Percentiles rank a stretch among this genome's conserved stretches.
These are phyloP conservation scores for Lissonota sp. DNA, from an alignment of 2,888 invertebrate genomes.

Conservation along the genomic window DNA sequence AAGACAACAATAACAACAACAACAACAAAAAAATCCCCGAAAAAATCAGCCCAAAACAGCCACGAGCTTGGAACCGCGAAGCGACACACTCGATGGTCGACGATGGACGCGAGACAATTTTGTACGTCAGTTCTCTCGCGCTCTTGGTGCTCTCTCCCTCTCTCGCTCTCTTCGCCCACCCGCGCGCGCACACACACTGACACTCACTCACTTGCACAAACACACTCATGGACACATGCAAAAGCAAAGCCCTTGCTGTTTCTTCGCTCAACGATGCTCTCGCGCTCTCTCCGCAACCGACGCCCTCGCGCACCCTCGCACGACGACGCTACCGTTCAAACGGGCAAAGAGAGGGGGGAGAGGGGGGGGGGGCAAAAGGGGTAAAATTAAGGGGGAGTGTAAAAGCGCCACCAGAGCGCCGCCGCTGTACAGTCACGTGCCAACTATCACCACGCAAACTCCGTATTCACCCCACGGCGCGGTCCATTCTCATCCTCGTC, in stretches of 20 bases:
- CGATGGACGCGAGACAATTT: conserved; percentile 61
- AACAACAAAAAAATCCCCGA: conserved; percentile 45
- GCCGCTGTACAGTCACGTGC: conserved; percentile 68
- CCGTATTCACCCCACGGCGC: conserved; percentile 56
- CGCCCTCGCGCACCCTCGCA: conserved; percentile 64
- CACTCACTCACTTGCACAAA: too few species aligned
- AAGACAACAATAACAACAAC: conserved; percentile 24
- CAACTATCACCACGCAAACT: conserved; percentile 65
- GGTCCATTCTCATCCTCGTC: conserved; percentile 61
- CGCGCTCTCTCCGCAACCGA: conserved; percentile 41
- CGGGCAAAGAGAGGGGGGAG: conserved; percentile 24
- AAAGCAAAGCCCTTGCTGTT: conserved; percentile 40
- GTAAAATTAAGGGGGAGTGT: conserved; percentile 38
- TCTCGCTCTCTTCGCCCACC: conserved; percentile 36
- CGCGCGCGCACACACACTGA: background rate
- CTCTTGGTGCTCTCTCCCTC: conserved; percentile 26
- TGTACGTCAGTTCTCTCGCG: conserved; percentile 49
- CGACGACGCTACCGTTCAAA: conserved; percentile 53
- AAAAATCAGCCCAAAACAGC: conserved; percentile 21
- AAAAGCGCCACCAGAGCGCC: conserved; percentile 58
- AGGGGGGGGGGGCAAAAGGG: conserved; percentile 19
- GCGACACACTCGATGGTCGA: conserved; percentile 37
- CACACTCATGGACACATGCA: background rate
- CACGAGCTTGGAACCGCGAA: conserved; percentile 32
- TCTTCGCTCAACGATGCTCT: conserved; percentile 40